phyloP scores from a whole-genome alignment of 2,888 invertebrate species.

The Synergus laeviventris region DNA sequence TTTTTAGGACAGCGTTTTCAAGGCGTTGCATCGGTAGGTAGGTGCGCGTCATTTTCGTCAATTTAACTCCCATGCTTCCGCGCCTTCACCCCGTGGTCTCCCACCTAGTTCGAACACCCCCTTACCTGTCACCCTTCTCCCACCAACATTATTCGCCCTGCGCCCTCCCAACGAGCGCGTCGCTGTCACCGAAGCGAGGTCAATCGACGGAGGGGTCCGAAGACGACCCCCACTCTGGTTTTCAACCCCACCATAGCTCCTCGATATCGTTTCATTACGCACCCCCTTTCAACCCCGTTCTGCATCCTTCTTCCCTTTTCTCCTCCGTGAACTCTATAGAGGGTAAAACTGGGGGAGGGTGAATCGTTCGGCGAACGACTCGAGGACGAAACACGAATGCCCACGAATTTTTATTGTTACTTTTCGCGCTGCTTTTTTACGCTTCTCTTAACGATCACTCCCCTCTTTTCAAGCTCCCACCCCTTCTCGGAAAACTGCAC shows the following conservation, averaged over 20 bases:
- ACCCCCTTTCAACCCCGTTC: slow-evolving; percentile 57
- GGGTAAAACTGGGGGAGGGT: not conserved
- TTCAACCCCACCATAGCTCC: slow-evolving; percentile 64
- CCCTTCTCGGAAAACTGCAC: slow-evolving; percentile 47
- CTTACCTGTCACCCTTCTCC: slow-evolving; percentile 51
- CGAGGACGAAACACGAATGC: slow-evolving; percentile 72
- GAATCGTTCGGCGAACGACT: slow-evolving; percentile 53
- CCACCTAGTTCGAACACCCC: slow-evolving; percentile 28
- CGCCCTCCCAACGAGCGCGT: slow-evolving; percentile 49
- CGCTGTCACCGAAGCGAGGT: slow-evolving; percentile 72
- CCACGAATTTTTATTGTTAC: slow-evolving; percentile 75
- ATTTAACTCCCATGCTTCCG: slow-evolving; percentile 64
- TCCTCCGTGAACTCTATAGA: slow-evolving; percentile 27
- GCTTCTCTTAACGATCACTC: slow-evolving; percentile 66
- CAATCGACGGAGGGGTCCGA: slow-evolving; percentile 72
- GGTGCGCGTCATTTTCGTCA: slow-evolving; percentile 72
- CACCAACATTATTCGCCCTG: slow-evolving; percentile 42
- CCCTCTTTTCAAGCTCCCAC: slow-evolving; percentile 5
- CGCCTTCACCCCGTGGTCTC: slow-evolving; percentile 32
- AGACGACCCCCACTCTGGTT: slow-evolving; percentile 56
- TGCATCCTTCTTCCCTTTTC: slow-evolving; percentile 34
- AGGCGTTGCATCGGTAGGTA: slow-evolving; percentile 52
- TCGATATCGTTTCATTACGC: slow-evolving; percentile 76
- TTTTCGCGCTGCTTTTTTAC: slow-evolving; percentile 70
- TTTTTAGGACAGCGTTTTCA: slow-evolving; percentile 54